Conservation (phyloP, 2,888 invertebrate species). For the Harpalus rufipes region DNA sequence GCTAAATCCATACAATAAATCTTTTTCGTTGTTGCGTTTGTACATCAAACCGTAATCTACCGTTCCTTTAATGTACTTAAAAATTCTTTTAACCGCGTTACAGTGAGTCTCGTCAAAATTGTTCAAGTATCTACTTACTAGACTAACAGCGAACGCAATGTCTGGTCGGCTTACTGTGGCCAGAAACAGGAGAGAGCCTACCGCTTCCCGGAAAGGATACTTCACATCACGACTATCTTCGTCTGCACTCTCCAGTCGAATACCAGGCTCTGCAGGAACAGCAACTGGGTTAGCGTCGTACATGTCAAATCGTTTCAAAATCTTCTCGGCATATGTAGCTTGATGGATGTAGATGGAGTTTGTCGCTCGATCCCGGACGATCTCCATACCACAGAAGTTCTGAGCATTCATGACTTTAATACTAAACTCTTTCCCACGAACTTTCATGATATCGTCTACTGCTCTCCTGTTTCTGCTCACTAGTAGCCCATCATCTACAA, state of each 20-base stretch:
- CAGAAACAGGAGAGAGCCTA: background rate
- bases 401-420: too few relatives aligned
- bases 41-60: too few relatives aligned
- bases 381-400: too few relatives aligned
- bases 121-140: background rate
- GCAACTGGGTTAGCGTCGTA: slow-evolving; percentile 8
- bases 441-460: slow-evolving; percentile 63
- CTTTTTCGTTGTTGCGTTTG: too few relatives aligned
- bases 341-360: slow-evolving; percentile 42
- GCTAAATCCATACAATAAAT: too few relatives aligned
- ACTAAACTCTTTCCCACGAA: too few relatives aligned
- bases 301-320: slow-evolving; percentile 22
- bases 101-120: slow-evolving; percentile 3
- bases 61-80: too few relatives aligned
- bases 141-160: slow-evolving; percentile 1
- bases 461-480: slow-evolving; percentile 42
- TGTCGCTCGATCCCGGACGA: slow-evolving; percentile 56
- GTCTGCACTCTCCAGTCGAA: background rate
- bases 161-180: background rate
- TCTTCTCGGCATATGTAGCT: slow-evolving; percentile 12
- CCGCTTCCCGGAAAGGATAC: too few relatives aligned
- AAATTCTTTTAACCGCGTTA: background rate
- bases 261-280: slow-evolving; percentile 46
- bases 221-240: background rate
- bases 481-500: slow-evolving; percentile 70